Conservation (phyloP, 1,140 invertebrate species). For the Hylyphantes graminicola region DNA sequence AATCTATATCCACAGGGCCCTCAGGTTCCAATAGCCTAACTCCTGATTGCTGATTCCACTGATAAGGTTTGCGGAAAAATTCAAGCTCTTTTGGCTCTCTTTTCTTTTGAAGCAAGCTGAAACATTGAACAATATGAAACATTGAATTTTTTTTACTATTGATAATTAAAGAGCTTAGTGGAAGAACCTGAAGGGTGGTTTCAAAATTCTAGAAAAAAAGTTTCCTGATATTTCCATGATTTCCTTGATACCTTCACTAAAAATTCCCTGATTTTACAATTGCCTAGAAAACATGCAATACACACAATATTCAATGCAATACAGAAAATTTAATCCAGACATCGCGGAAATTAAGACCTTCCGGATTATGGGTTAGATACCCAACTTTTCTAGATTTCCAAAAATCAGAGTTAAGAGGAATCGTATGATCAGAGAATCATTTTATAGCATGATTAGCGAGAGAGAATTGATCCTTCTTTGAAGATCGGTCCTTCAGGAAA, state of each 20-base stretch:
- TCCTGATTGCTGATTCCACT: conserved; percentile 9
- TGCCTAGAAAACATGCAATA: too few relatives aligned
- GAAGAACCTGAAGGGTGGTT: not conserved
- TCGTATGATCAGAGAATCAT: too few relatives aligned
- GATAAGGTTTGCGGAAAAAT: not conserved
- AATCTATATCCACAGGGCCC: not conserved
- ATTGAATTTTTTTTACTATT: not conserved
- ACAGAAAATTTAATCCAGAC: too few relatives aligned
- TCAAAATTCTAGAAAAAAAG: too few relatives aligned
- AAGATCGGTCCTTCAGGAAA: not conserved
- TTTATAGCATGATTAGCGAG: not conserved
- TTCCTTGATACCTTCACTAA: too few relatives aligned
- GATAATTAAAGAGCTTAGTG: too few relatives aligned
- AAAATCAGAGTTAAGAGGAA: not conserved
- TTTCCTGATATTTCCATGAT: too few relatives aligned
- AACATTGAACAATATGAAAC: not conserved
- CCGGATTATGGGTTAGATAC: too few relatives aligned
- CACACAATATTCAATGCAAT: too few relatives aligned
- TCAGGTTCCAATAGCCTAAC: not conserved
- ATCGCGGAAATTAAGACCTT: too few relatives aligned
- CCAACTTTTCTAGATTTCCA: not conserved
- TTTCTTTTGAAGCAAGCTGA: conserved; percentile 18
- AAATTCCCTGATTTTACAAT: too few relatives aligned
- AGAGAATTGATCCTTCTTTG: not conserved
- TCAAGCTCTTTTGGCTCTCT: conserved; percentile 1